A percentile compares a stretch with the other conserved stretches of the same genome.
Evolutionary conservation across 1,140 invertebrate species (phyloP).

Genomic region (Euschistus heros): DNA sequence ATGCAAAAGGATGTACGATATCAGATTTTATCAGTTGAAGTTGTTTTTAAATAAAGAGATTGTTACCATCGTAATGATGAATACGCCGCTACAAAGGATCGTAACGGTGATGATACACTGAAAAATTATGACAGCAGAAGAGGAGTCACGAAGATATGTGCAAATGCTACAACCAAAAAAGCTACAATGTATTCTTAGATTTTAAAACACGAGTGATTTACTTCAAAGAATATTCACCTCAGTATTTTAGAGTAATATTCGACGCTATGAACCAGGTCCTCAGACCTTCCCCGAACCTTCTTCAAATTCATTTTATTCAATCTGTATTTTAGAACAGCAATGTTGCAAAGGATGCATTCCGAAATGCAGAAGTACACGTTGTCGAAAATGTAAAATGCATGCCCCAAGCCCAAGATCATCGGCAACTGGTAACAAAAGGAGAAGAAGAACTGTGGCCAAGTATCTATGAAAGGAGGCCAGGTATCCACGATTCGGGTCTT

Average conservation of each 20-base stretch:
- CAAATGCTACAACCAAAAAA: background rate
- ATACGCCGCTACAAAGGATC: background rate
- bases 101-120: slow-evolving; percentile 5
- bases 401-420: background rate
- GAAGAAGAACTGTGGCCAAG: background rate
- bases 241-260: slow-evolving; percentile 2
- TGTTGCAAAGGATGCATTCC: background rate
- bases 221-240: background rate
- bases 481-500: slow-evolving; percentile 1
- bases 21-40: background rate
- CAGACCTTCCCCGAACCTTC: too few species aligned
- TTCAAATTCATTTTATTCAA: background rate
- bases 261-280: background rate
- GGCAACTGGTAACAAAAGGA: background rate
- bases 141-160: background rate
- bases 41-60: background rate
- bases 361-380: slow-evolving; percentile 6
- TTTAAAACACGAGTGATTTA: background rate
- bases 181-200: background rate
- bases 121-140: background rate
- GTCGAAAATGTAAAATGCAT: slow-evolving; percentile 12
- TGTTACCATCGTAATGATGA: slow-evolving; percentile 3
- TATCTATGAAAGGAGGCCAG: slow-evolving; percentile 2
- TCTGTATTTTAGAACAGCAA: background rate
- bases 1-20: background rate